Evolutionary conservation across 1,140 invertebrate genomes (phyloP), one percentile per base, ranked within the genome.

Genomic region (Pectinophora gossypiella): DNA sequence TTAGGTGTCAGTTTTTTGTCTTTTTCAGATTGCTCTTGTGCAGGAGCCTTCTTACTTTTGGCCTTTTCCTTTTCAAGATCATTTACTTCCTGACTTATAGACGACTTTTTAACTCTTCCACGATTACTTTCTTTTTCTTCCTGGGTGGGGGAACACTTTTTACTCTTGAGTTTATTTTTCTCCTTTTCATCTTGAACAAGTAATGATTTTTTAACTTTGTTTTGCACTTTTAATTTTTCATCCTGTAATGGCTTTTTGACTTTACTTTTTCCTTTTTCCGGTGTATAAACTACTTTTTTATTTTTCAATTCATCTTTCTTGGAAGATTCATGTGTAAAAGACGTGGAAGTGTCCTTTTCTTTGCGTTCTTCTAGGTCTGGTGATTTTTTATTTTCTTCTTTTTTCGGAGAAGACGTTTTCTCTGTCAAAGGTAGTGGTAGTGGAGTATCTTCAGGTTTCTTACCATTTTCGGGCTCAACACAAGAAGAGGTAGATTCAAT

Each of bases 31-130:
- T 12, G 16, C 2, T 40, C 36, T 40, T 40, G 10, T 15, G 10
- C 13, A 16, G 16, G 16, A 6, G 23, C 5, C 16, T 21, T 54
- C 56, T 70, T 72, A 45, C 46, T 64, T 51, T 59, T 55, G n/a
- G 47, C 22, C 54, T 63, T 72, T 2, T 43, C 50, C 54, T 55
- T 64, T 32, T 38, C n/a, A 35, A 15, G 3, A 10, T 40, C 16
- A 15, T 15, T 40, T 2, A 7, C n/a, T n/a, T 40, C 36, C 2
- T 40, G 12, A 18, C 36, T 40, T 40, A 18, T 15, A 10, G 27
- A 19, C 21, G 35, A 16, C 15, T 49, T 19, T 49, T 52, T 35
- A 48, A 23, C 7, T 40, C 27, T 19, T 53, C 36, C 36, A 13
- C 13, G 4, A 15, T 12, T 12, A 0, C 3, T 56, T 40, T 56